A percentile compares a stretch with the other conserved stretches of the same genome.
Conservation (phyloP, 2,797 vertebrate genomes). For the Otolemur crassicaudatus region DNA sequence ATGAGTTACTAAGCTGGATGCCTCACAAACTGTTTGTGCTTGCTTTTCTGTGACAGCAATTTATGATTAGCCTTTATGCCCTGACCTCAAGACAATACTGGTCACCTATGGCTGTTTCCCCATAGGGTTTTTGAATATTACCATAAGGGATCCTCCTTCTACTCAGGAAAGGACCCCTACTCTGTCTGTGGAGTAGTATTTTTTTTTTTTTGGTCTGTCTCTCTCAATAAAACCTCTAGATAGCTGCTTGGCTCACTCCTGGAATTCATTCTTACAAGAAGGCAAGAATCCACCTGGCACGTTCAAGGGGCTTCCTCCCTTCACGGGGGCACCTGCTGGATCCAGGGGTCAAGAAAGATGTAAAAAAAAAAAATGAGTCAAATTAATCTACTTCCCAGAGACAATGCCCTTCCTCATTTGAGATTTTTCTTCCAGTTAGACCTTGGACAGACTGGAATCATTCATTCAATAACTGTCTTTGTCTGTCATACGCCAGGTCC, state of each 20-base stretch:
- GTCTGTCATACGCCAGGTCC: neutral
- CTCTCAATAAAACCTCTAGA: neutral
- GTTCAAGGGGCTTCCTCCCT: neutral
- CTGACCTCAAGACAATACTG: neutral
- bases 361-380: slow-evolving; percentile 24
- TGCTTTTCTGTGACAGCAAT: neutral
- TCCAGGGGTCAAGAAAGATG: neutral
- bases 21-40: neutral
- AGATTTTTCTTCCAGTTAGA: neutral
- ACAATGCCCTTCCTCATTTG: neutral
- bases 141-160: neutral
- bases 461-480: slow-evolving; percentile 4
- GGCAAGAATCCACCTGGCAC: neutral
- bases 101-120: neutral
- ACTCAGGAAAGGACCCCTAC: neutral
- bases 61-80: neutral
- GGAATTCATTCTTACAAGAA: neutral
- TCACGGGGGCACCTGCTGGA: neutral
- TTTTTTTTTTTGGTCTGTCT: neutral
- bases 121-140: neutral
- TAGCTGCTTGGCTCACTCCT: neutral
- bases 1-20: neutral
- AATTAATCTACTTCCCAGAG: slow-evolving; percentile 40
- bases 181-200: neutral
- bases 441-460: neutral